Percentiles rank a stretch among this genome's conserved stretches.
Conservation (phyloP, 30 jellyfish, hydroid and myxozoan species). For the Catostylus mosaicus region DNA sequence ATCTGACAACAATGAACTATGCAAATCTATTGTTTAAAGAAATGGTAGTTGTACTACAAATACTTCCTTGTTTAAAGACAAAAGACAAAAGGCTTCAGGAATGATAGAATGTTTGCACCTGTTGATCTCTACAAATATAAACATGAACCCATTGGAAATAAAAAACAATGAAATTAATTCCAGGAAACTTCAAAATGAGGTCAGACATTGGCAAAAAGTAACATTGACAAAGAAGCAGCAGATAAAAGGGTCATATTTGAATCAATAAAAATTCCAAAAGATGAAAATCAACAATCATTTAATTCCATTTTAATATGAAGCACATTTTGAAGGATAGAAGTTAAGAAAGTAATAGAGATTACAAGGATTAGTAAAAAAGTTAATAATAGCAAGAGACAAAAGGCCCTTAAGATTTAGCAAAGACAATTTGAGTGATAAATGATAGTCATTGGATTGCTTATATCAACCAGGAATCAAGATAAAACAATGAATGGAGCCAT, state of each 20-base stretch:
- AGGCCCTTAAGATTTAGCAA: neutral
- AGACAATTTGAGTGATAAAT: neutral
- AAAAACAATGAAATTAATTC: constrained; percentile 38
- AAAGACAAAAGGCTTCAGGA: constrained; percentile 17
- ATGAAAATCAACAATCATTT: neutral
- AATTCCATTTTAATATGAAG: neutral
- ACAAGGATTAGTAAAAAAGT: neutral
- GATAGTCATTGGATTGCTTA: neutral
- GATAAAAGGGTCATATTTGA: neutral
- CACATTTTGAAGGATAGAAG: neutral
- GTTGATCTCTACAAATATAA: constrained; percentile 33
- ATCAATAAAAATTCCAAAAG: neutral
- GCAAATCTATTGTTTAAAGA: neutral
- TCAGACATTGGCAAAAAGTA: neutral
- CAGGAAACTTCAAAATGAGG: constrained; percentile 43
- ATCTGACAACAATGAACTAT: neutral
- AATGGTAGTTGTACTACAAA: neutral
- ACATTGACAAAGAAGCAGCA: neutral
- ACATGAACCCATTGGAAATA: constrained; percentile 5
- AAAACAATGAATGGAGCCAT: neutral
- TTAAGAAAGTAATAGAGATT: neutral
- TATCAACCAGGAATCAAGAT: neutral
- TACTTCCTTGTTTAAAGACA: constrained; percentile 25
- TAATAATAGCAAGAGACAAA: neutral
- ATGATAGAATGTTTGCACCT: constrained; percentile 39